phyloP scores from a whole-genome alignment of 35 echinoderm and acorn worm species.

The Apostichopus californicus region DNA sequence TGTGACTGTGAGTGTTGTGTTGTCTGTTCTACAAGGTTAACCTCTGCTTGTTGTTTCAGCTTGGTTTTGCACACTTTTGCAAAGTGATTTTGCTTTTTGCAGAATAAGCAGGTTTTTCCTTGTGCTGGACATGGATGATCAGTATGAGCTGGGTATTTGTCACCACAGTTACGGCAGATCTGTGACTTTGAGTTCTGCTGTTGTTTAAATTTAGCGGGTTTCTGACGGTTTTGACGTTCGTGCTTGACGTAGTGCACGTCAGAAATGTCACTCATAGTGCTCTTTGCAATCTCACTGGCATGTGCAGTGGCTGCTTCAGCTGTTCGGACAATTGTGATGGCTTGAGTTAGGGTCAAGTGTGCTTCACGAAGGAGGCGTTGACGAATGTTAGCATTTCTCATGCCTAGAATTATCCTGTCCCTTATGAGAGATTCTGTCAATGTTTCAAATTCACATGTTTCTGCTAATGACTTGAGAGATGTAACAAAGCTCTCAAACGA shows the following conservation, averaged over 20 bases:
- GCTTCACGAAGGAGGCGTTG: no score
- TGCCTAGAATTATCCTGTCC: neutral
- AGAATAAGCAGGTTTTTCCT: conserved; percentile 12
- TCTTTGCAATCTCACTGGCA: neutral
- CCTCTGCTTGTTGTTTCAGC: neutral
- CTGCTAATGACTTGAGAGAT: neutral
- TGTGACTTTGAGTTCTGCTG: neutral
- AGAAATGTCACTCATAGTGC: neutral
- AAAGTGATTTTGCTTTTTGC: conserved; percentile 54
- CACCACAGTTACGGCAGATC: conserved; percentile 25
- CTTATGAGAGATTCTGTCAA: neutral
- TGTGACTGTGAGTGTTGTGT: neutral
- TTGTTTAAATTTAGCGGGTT: neutral
- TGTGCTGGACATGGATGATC: conserved; percentile 47
- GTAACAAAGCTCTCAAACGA: neutral
- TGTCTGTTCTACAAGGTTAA: neutral
- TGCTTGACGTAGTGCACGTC: neutral
- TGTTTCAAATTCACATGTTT: neutral
- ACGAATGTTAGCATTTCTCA: neutral
- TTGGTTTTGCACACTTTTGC: conserved; percentile 22
- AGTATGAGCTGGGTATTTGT: conserved; percentile 17
- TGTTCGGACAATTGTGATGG: neutral
- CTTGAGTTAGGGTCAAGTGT: neutral
- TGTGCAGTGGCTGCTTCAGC: neutral
- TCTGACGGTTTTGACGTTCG: neutral